Evolutionary conservation across 64 coral and sea anemone species (phyloP).

Genomic region (Montipora efflorescens): DNA sequence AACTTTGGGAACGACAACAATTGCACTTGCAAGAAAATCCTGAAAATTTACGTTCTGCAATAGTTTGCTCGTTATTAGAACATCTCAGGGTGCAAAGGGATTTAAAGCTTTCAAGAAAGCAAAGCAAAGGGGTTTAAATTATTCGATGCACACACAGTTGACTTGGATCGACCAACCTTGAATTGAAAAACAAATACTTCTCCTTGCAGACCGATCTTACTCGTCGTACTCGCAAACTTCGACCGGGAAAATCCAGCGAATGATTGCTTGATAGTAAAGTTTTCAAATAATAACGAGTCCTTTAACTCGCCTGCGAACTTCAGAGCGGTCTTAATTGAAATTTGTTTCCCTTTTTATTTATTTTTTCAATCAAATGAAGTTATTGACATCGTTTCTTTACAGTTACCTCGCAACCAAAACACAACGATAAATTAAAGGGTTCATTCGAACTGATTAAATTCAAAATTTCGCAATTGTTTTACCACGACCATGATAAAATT

Average conservation of each 20-base stretch:
- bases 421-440: not conserved
- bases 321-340: not conserved
- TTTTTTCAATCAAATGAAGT: not conserved
- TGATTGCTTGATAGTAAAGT: too few species aligned
- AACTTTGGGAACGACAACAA: too few species aligned
- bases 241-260: too few species aligned
- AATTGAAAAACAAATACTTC: not conserved
- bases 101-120: too few species aligned
- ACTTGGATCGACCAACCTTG: not conserved
- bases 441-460: not conserved
- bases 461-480: too few species aligned
- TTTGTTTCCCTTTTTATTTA: not conserved
- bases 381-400: not conserved
- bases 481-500: too few species aligned
- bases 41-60: too few species aligned
- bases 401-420: not conserved
- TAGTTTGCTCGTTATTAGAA: too few species aligned
- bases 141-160: not conserved
- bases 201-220: not conserved
- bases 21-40: too few species aligned
- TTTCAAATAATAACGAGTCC: too few species aligned
- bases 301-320: too few species aligned
- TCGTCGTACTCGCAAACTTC: not conserved
- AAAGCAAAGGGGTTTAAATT: not conserved
- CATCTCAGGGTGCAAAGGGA: too few species aligned